These are phyloP conservation scores for Palloptera scutellata DNA, from an alignment of 2,888 invertebrate genomes.

Conservation along the genomic window DNA sequence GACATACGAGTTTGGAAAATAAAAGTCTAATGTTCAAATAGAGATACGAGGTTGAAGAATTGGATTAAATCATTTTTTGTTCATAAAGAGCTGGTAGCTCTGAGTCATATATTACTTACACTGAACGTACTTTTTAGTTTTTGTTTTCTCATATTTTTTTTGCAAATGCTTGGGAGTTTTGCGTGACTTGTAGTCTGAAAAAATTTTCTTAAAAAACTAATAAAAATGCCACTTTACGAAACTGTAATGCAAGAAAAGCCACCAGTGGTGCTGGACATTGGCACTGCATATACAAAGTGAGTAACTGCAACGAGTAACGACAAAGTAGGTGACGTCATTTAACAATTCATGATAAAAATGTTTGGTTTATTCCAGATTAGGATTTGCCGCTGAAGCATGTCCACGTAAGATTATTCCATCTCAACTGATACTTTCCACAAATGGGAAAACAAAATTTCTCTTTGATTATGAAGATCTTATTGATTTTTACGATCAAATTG, in stretches of 20 bases:
- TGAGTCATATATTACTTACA: too few species aligned
- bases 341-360: background rate
- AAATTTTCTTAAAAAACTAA: background rate
- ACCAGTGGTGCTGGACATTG: constrained; percentile 89
- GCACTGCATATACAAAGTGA: constrained; percentile 91
- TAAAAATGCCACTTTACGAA: constrained; percentile 79
- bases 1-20: too few species aligned
- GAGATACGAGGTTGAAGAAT: too few species aligned
- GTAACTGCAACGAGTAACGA: constrained; percentile 44
- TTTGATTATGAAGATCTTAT: constrained; percentile 71
- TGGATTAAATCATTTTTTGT: too few species aligned
- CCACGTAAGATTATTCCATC: constrained; percentile 89
- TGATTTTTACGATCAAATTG: constrained; percentile 84
- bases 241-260: constrained; percentile 86
- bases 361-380: constrained; percentile 72
- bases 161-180: too few species aligned
- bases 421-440: constrained; percentile 74
- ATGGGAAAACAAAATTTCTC: constrained; percentile 70
- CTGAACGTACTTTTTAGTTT: too few species aligned
- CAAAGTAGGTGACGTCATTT: constrained; percentile 43
- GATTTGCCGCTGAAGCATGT: constrained; percentile 88
- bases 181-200: too few species aligned
- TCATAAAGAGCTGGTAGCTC: too few species aligned
- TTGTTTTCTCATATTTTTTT: too few species aligned
- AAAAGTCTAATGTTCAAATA: too few species aligned